Evolutionary conservation across 2,888 invertebrate species (phyloP), one percentile per base, ranked within the genome.

Genomic region (Epistrophe eligans): DNA sequence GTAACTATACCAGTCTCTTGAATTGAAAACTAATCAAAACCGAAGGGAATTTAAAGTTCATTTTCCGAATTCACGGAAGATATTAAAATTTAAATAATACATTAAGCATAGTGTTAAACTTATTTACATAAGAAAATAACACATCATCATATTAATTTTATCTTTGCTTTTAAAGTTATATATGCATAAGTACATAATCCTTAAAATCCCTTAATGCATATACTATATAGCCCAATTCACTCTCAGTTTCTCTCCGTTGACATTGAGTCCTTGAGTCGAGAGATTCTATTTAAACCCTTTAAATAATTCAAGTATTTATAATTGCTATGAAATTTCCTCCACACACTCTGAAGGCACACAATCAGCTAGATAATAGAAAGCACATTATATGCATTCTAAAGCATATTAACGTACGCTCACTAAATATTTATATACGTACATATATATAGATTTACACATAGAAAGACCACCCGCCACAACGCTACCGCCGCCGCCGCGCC

Each of bases 271-370:
- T 35, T 40, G 28, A 50, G 45, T 79, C 70, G 40, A 35, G n/a
- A 48, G n/a, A 38, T 66, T 43, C 74, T 24, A 50, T 66, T 40
- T 50, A 66, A 57, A 72, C 57, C 62, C 38, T 24, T 43, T 62
- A 77, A 70, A 76, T 77, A 55, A 62, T 55, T 70, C 52, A 24
- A 70, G 70, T 70, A 55, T 28, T 70, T 70, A 73, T 77, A 73
- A 71, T 73, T 77, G 64, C 64, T 60, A 32, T 48, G 24, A 43
- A 66, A 67, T 43, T 45, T 40, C n/a, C 48, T 38, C 6, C 64
- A 64, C 67, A 67, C 50, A 50, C 67, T n/a, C 67, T n/a, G 13
- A 50, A 19, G 35, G 50, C 35, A 66, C 67, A 52, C 45, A 72
- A 60, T 66, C 19, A 35, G 43, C 15, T 17, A 40, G 50, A 24